Percentiles rank a stretch among this genome's conserved stretches.
Conservation (phyloP, 2,888 invertebrate genomes). For the Entomobrya proxima region DNA sequence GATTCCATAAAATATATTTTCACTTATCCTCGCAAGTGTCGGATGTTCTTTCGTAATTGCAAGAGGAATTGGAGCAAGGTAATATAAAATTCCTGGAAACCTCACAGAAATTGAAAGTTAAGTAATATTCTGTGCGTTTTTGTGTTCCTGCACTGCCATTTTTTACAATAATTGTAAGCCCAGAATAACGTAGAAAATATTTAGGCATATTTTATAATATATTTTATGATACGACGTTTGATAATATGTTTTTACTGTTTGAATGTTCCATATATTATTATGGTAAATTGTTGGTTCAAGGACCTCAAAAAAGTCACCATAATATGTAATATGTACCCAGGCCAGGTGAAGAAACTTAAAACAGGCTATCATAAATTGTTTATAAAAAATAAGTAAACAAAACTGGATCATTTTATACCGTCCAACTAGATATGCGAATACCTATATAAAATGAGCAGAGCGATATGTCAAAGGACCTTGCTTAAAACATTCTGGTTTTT, state of each 20-base stretch:
- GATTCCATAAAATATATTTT: no score
- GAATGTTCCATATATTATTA: no score
- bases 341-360: conserved; percentile 60
- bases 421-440: no score
- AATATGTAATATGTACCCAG: no score
- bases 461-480: no score
- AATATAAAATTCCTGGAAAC: conserved; percentile 29
- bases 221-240: no score
- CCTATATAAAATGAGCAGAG: no score
- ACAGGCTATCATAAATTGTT: conserved; percentile 42
- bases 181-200: no score
- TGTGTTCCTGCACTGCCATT: not conserved
- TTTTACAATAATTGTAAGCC: not conserved
- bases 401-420: not conserved
- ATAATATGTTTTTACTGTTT: not conserved
- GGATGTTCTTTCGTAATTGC: conserved; percentile 14
- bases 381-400: not conserved
- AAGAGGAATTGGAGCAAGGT: conserved; percentile 32
- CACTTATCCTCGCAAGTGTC: not conserved
- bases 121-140: not conserved
- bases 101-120: not conserved
- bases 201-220: no score
- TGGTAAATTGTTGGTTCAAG: conserved; percentile 49
- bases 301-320: conserved; percentile 18
- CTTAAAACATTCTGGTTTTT: no score